Evolutionary conservation across 37 sponge, comb jelly and placozoan species (phyloP).

Genomic region (Ianthella basta): DNA sequence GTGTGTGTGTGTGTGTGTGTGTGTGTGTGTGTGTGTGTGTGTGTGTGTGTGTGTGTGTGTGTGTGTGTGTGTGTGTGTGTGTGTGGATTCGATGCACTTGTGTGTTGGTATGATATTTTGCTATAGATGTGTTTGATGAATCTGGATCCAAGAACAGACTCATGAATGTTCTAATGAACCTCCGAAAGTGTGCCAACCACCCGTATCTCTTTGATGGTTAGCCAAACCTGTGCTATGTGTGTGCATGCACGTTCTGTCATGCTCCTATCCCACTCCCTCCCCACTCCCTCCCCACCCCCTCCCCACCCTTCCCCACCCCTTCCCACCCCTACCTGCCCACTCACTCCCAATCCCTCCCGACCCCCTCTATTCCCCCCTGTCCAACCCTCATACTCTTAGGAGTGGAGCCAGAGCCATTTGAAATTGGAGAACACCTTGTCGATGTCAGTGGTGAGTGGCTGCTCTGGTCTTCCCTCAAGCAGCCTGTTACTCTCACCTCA

Average conservation of each 20-base stretch:
- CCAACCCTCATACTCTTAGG: constrained; percentile 17
- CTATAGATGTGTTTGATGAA: constrained; percentile 69
- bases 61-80: neutral
- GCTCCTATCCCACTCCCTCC: neutral
- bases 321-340: too few species aligned
- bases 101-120: neutral
- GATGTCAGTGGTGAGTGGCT: constrained; percentile 73
- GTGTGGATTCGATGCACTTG: neutral
- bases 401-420: constrained; percentile 94
- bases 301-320: too few species aligned
- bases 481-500: neutral
- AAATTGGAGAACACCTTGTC: constrained; percentile 87
- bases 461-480: neutral
- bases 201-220: constrained; percentile 67
- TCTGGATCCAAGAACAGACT: constrained; percentile 67
- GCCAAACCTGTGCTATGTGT: neutral
- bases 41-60: constrained; percentile 29
- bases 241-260: neutral
- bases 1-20: neutral
- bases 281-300: too few species aligned
- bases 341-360: too few species aligned
- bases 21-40: constrained; percentile 12
- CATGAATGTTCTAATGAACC: constrained; percentile 83
- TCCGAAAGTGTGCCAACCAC: constrained; percentile 93
- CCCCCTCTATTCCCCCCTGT: too few species aligned